Evolutionary conservation across 1,140 invertebrate species (phyloP), one percentile per base, ranked within the genome.

Genomic region (Lepidurus packardi): DNA sequence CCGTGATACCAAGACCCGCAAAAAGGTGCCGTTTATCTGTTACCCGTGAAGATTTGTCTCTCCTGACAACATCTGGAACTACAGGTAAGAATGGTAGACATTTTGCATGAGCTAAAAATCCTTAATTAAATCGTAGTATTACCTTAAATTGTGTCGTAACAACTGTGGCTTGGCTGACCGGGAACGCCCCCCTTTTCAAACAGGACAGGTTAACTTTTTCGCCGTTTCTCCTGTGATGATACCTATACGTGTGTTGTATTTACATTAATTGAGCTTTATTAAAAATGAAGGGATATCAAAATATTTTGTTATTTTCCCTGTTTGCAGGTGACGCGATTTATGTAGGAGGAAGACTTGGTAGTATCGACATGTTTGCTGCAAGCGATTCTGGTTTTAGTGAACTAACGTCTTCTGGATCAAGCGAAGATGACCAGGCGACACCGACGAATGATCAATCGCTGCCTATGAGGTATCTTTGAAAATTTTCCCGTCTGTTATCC

Each of bases 331-430:
- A 77, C 10, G 13, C 75, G 9, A 11, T 77, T 25, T 47, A 77
- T n/a, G 75, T 42, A 13, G 75, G 47, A 45, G 24, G 13, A 9
- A 65, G 53, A 65, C 53, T 65, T 65, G 53, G 53, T 7, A 65
- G 53, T 65, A 65, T 65, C 6, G 53, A 65, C 21, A 65, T 65
- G 53, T 65, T 65, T n/a, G 43, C 47, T 53, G 78, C 78, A 47
- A 80, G 82, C n/a, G 82, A 82, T 79, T 83, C 83, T 42, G 82
- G 82, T 13, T 83, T 82, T 79, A 82, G 82, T 73, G 82, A 83
- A 73, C 78, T 81, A 24, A 74, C 76, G 73, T 45, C 80, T 16
- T 74, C 80, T 73, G 80, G 77, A 43, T 78, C 78, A 21, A 43
- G 75, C 44, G 77, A 65, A 21, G 79, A 78, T 24, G 77, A 77